These are phyloP conservation scores for Isaurus tuberculatus DNA, from an alignment of 92 coral and sea anemone genomes.

Conservation along the genomic window DNA sequence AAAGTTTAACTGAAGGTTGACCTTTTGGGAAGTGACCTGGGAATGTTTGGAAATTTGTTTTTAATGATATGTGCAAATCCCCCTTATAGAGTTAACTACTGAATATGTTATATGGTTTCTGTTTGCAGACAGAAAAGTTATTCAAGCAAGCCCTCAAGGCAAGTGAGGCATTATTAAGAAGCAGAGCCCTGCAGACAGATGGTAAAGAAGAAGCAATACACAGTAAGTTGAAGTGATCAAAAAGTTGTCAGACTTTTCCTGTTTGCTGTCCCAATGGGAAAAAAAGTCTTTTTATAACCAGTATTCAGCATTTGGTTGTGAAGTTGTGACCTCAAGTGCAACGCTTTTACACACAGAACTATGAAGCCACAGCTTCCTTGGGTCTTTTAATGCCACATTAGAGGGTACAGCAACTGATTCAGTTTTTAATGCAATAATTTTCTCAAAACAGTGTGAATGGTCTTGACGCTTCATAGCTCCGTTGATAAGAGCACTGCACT, in stretches of 20 bases:
- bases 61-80: neutral
- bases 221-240: constrained; percentile 68
- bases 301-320: no score
- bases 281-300: no score
- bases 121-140: constrained; percentile 80
- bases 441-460: no score
- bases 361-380: no score
- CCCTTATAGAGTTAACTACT: neutral
- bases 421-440: no score
- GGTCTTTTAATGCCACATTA: no score
- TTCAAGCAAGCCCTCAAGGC: constrained; percentile 92
- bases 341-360: no score
- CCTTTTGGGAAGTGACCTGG: neutral
- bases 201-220: constrained; percentile 91
- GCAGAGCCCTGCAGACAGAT: constrained; percentile 61
- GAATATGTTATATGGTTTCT: neutral
- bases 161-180: constrained; percentile 84
- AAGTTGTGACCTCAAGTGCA: no score
- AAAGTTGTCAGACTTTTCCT: neutral
- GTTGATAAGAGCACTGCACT: no score
- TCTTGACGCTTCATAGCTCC: no score
- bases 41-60: neutral
- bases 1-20: no score
- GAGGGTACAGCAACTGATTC: no score
- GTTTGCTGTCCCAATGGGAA: neutral